A percentile compares a stretch with the other conserved stretches of the same genome.
phyloP scores from a whole-genome alignment of 2,113 vertebrate species.

The Prinia subflava region DNA sequence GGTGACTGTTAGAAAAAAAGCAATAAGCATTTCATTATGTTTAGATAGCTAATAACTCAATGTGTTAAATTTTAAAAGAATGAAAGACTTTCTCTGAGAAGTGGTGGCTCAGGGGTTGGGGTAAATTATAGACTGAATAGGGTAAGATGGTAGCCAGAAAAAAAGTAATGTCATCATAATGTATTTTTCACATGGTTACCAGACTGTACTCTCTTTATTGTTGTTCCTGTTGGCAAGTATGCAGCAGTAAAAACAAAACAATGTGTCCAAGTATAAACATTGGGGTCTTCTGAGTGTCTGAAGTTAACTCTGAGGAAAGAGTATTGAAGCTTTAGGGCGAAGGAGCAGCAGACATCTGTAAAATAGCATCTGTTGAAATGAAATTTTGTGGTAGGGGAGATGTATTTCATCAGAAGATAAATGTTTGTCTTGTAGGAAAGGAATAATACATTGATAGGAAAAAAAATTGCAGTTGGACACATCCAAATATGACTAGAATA shows the following conservation, averaged over 20 bases:
- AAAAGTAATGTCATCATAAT: neutral
- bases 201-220: neutral
- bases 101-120: neutral
- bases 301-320: neutral
- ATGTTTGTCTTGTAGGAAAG: neutral
- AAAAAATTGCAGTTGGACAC: neutral
- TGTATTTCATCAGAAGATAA: neutral
- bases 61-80: neutral
- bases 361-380: neutral
- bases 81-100: neutral
- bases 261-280: neutral
- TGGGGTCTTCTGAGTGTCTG: neutral
- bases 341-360: neutral
- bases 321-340: neutral
- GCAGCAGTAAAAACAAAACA: neutral
- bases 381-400: neutral
- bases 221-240: neutral
- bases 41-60: neutral
- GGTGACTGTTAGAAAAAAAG: neutral
- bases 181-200: neutral
- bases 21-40: neutral
- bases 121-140: neutral
- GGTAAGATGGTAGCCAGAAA: neutral
- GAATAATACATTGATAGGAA: neutral
- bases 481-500: neutral